Base-by-base conservation (phyloP, 2,797 vertebrate species). In the Smutsia gigantea region DNA sequence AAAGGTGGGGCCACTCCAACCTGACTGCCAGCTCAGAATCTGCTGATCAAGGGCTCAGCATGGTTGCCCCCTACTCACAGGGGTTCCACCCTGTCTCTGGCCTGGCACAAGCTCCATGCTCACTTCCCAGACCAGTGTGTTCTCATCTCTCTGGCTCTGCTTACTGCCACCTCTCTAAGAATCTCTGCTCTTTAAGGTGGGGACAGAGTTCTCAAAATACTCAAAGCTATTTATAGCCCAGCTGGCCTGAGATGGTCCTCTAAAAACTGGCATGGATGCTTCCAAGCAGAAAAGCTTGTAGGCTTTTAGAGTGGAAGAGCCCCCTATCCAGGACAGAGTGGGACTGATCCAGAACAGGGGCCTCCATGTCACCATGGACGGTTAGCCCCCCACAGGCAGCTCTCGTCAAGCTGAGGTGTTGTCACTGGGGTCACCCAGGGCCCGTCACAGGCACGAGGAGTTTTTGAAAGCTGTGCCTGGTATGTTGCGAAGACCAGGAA, bases 161-260 rank as follows among this genome's bases (percentile, higher is more conserved):
- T 95, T 87, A 90, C 83, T 89, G 95, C 95, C 97, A 97, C 97
- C 96, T 97, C 97, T 97, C 96, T 96, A 97, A 97, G 97, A 97
- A 98, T 97, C 86, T 94, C 94, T 75, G 93, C 97, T 97, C 96
- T 97, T 96, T 92, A 96, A 97, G 93, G 83, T 96, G 63, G 82
- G 68, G 94, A 96, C 53, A 94, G 71, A 78, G 96, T 97, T 96
- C 96, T 97, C 96, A 96, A 97, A 97, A 97, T 97, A 97, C 96
- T 94, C 96, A 84, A 75, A 74, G 89, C 95, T 98, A 98, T 98
- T 97, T 97, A 97, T 98, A 98, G 92, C 94, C 37, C 75, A 78
- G 89, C 74, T 69, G 96, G 81, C 79, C 86, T 69, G 66, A 94
- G 86, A 83, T 68, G 10, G 88, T 83, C 66, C 96, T 92, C 21